Conservation (phyloP, 2,797 vertebrate species). For the Siniperca scherzeri region DNA sequence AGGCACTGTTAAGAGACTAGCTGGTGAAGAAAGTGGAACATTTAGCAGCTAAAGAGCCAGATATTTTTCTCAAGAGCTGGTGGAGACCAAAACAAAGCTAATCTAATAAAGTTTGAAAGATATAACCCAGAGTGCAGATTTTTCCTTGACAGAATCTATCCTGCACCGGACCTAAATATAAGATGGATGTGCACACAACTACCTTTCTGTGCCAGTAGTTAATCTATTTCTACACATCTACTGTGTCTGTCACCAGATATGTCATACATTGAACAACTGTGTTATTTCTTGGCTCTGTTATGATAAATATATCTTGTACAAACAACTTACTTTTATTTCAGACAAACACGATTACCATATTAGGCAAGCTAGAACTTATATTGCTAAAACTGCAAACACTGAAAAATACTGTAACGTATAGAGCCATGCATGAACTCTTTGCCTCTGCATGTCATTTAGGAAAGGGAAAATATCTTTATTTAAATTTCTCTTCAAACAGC, state of each 20-base stretch:
- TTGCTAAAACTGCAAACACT: no score
- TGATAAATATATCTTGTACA: neutral
- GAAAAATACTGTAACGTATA: no score
- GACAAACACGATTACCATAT: neutral
- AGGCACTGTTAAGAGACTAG: neutral
- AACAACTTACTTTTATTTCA: neutral
- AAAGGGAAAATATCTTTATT: neutral
- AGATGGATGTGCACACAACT: no score
- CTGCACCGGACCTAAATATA: neutral
- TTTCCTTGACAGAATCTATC: neutral
- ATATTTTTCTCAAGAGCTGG: neutral
- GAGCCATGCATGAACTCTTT: neutral
- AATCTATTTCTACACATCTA: neutral
- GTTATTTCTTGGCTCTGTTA: neutral
- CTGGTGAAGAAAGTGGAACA: neutral
- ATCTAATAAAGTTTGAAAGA: neutral
- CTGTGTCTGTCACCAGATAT: neutral
- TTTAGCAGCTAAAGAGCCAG: no score
- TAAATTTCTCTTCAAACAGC: neutral
- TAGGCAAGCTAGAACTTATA: neutral
- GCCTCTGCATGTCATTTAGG: neutral
- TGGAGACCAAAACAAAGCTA: neutral
- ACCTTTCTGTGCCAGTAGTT: no score
- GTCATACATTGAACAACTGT: neutral
- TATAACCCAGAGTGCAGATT: neutral